Percentiles rank a stretch among this genome's conserved stretches.
Conservation (phyloP, 2,888 invertebrate species). For the Patella depressa region DNA sequence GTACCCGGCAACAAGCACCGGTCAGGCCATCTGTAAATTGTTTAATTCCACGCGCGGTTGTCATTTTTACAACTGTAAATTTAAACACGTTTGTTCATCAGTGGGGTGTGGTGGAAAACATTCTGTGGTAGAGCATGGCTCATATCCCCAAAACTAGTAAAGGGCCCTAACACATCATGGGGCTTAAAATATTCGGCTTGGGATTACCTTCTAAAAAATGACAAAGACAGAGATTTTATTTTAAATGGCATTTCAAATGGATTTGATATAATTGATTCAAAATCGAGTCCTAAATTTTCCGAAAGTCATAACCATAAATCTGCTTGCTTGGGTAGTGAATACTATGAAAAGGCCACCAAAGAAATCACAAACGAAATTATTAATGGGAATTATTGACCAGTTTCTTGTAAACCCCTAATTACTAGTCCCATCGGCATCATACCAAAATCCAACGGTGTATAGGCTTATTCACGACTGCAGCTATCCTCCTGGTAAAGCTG, state of each 20-base stretch:
- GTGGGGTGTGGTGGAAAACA: background rate
- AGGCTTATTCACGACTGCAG: constrained; percentile 9
- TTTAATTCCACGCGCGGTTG: background rate
- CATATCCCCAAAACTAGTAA: background rate
- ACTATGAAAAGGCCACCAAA: background rate
- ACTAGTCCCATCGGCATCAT: constrained; percentile 1
- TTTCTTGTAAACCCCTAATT: constrained; percentile 8
- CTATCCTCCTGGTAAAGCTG: background rate
- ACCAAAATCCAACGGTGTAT: constrained; percentile 1
- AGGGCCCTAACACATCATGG: background rate
- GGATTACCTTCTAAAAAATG: background rate
- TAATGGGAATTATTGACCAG: constrained; percentile 8
- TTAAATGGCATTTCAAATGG: background rate
- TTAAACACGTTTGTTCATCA: background rate
- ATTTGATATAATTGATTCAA: background rate
- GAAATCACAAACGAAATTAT: too few species aligned
- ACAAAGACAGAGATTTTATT: background rate
- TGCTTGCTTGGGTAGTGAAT: background rate
- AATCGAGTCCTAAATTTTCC: background rate
- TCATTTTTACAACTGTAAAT: constrained; percentile 6
- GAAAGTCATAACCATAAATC: background rate
- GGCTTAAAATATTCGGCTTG: background rate
- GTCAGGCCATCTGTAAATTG: background rate
- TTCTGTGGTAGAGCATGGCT: background rate
- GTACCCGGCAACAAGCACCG: background rate